These are phyloP conservation scores for Anagyrus pseudococci DNA, from an alignment of 2,888 invertebrate species.

Conservation along the genomic window DNA sequence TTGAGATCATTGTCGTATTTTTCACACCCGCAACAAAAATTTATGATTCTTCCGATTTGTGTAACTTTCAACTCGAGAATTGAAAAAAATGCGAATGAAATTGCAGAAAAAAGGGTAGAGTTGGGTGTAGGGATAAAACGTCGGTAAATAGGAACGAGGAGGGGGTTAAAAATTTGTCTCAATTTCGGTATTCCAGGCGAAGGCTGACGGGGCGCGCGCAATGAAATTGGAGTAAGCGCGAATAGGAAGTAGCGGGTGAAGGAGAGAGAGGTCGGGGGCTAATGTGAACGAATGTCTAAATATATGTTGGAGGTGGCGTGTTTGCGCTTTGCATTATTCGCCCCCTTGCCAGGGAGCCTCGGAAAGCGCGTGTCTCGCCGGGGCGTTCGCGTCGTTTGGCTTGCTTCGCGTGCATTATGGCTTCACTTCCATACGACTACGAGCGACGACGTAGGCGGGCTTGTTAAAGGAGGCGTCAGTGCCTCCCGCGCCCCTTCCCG, in stretches of 20 bases:
- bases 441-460: constrained; percentile 36
- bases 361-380: constrained; percentile 47
- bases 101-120: too few relatives aligned
- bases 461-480: constrained; percentile 15
- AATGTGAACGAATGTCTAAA: constrained; percentile 59
- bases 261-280: constrained; percentile 35
- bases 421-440: too few relatives aligned
- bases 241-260: too few relatives aligned
- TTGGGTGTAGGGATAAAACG: too few relatives aligned
- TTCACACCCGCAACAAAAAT: too few relatives aligned
- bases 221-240: constrained; percentile 15
- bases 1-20: too few relatives aligned
- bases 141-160: too few relatives aligned
- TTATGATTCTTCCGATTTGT: too few relatives aligned
- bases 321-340: constrained; percentile 57
- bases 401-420: constrained; percentile 48
- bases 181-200: constrained; percentile 15
- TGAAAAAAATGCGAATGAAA: too few relatives aligned
- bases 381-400: constrained; percentile 47
- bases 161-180: constrained; percentile 26
- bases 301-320: constrained; percentile 43
- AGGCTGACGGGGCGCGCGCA: background rate
- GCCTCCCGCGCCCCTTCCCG: background rate
- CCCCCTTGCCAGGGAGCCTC: too few relatives aligned
- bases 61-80: too few relatives aligned